Evolutionary conservation across 2,113 vertebrate species (phyloP).

Genomic region (Antennarius striatus): DNA sequence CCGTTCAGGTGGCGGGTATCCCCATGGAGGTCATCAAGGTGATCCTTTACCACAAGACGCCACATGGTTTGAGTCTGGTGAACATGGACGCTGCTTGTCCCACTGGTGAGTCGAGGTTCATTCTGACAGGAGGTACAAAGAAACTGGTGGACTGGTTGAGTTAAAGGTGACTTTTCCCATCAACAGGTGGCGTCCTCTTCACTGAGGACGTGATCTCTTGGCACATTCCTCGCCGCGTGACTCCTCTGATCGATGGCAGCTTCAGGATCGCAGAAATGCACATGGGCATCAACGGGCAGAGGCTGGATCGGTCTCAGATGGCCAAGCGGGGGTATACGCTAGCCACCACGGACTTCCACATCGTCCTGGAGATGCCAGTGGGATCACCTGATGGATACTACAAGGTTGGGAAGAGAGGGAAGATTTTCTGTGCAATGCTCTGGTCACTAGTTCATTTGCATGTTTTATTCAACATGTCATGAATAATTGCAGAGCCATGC

Average conservation of each 20-base stretch:
- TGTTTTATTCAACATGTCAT: slow-evolving; percentile 43
- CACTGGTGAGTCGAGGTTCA: slow-evolving; percentile 48
- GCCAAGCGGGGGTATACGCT: slow-evolving; percentile 70
- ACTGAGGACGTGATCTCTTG: slow-evolving; percentile 73
- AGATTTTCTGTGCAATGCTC: background rate
- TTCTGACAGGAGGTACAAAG: background rate
- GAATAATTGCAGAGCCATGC: slow-evolving; percentile 74
- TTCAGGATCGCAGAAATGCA: slow-evolving; percentile 71
- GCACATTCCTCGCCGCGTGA: slow-evolving; percentile 80
- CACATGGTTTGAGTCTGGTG: slow-evolving; percentile 51
- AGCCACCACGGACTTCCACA: slow-evolving; percentile 55
- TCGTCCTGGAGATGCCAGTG: slow-evolving; percentile 79
- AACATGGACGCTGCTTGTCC: slow-evolving; percentile 75
- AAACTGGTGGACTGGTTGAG: background rate
- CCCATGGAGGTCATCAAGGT: slow-evolving; percentile 81
- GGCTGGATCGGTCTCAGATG: slow-evolving; percentile 75
- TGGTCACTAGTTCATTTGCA: slow-evolving; percentile 1
- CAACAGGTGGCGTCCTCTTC: slow-evolving; percentile 78
- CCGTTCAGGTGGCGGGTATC: slow-evolving; percentile 75
- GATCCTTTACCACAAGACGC: slow-evolving; percentile 74
- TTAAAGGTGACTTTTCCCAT: background rate
- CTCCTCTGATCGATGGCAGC: slow-evolving; percentile 40
- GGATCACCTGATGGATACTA: slow-evolving; percentile 84
- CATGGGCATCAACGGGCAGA: slow-evolving; percentile 80
- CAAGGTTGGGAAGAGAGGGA: slow-evolving; percentile 74